Percentiles rank a stretch among this genome's conserved stretches.
Conservation (phyloP, 2,888 invertebrate genomes). For the Margaritifera margaritifera region DNA sequence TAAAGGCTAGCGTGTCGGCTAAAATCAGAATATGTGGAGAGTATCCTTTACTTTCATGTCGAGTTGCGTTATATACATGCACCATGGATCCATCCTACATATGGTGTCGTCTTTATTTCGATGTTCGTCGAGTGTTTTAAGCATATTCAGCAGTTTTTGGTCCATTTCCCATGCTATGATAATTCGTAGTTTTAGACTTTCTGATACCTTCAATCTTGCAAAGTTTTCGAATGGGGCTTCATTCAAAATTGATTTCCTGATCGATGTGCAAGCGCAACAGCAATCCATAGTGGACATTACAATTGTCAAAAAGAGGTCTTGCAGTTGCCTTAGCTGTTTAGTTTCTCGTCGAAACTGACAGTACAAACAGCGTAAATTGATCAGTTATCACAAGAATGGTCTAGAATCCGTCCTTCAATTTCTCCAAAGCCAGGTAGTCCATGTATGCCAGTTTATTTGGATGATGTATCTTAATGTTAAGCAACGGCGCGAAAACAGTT, state of each 20-base stretch:
- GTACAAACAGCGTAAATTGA: slow-evolving; percentile 19
- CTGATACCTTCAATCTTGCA: slow-evolving; percentile 12
- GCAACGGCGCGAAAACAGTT: not conserved
- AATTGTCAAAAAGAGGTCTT: slow-evolving; percentile 9
- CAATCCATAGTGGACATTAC: slow-evolving; percentile 18
- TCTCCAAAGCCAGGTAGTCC: slow-evolving; percentile 18
- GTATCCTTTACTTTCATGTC: slow-evolving; percentile 19
- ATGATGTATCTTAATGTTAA: slow-evolving; percentile 1
- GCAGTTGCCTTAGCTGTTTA: slow-evolving; percentile 15
- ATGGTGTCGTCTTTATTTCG: slow-evolving; percentile 24
- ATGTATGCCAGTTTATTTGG: slow-evolving; percentile 12
- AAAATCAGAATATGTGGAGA: slow-evolving; percentile 26
- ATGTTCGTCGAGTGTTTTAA: slow-evolving; percentile 13
- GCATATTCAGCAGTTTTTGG: slow-evolving; percentile 17
- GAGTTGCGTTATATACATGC: slow-evolving; percentile 20
- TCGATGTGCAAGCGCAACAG: slow-evolving; percentile 23
- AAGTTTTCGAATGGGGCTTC: slow-evolving; percentile 9
- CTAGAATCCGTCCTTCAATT: slow-evolving; percentile 18
- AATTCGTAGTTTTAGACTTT: slow-evolving; percentile 24
- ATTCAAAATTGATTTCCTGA: slow-evolving; percentile 22
- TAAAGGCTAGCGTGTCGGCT: slow-evolving; percentile 26
- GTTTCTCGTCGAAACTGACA: slow-evolving; percentile 18
- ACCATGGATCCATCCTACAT: slow-evolving; percentile 8
- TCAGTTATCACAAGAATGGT: slow-evolving; percentile 27
- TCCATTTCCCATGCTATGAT: slow-evolving; percentile 33